Evolutionary conservation across 1,140 invertebrate species (phyloP), one percentile per base, ranked within the genome.

Genomic region (Holotrichia oblita): DNA sequence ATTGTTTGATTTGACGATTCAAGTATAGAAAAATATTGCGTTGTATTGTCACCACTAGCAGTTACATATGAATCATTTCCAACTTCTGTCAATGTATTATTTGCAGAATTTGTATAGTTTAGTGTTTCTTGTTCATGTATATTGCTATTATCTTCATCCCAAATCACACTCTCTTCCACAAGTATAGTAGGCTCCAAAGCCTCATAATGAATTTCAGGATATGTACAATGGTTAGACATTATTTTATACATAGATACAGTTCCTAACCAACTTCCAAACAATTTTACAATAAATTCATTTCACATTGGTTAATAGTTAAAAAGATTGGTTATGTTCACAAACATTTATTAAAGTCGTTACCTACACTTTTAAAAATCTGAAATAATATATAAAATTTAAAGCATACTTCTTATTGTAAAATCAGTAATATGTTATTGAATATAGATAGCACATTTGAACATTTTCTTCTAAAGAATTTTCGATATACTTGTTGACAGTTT

Each of bases 1-100:
- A 81, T 82, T 9, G 79, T 77, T 24, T 84, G 81, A 78, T 73
- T 78, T 14, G 78, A 72, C 14, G 79, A 61, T 20, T 85, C 83
- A 20, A 84, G 77, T 34, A 84, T 80, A 2, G 84, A 84, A 44
- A 84, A 81, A 79, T 85, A 85, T 64, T 83, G 83, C 10, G 83
- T 84, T 42, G 80, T 79, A 73, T 83, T 81, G 10, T 80, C 82
- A 78, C 79, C 81, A 69, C 73, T 41, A 7, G 82, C 81, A 61
- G 83, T 83, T 1, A 79, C 75, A 81, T 82, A 85, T 41, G 75
- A 79, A 61, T 85, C 84, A 73, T 82, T 82, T 9, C 82, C 78
- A 27, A 80, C 82, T 10, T 83, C 82, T 61, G 73, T 81, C 61
- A 81, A 64, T 9, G 76, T 77, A n/a, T 75, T 44, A 40, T 81